Evolutionary conservation across 2,888 invertebrate genomes (phyloP).

Genomic region (Amorpha juglandis): DNA sequence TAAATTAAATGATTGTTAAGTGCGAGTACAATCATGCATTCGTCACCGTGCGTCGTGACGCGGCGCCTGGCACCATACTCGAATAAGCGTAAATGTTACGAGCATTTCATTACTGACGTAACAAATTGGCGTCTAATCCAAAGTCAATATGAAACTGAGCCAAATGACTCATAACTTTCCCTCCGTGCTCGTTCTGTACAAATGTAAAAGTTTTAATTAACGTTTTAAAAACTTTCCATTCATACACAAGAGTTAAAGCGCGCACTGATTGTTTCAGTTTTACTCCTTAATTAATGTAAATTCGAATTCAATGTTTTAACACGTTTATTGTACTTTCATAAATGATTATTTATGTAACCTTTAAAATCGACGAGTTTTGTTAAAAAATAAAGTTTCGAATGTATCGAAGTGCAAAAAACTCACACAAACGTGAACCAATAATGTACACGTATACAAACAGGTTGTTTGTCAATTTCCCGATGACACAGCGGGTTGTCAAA

Average conservation of each 20-base stretch:
- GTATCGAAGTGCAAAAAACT: neutral
- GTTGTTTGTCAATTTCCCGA: conserved; percentile 74
- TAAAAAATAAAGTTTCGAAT: neutral
- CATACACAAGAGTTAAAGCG: conserved; percentile 54
- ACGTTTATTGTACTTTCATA: conserved; percentile 5
- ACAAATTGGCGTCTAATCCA: conserved; percentile 46
- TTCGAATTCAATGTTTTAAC: conserved; percentile 38
- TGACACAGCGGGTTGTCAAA: conserved; percentile 72
- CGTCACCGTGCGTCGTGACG: conserved; percentile 33
- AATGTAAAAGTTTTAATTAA: conserved; percentile 71
- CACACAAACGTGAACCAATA: conserved; percentile 32
- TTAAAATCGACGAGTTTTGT: neutral
- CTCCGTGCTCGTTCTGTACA: conserved; percentile 52
- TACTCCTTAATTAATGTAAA: conserved; percentile 51
- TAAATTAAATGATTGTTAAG: conserved; percentile 19
- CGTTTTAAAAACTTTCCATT: conserved; percentile 70
- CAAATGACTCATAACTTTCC: conserved; percentile 54
- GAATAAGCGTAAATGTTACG: conserved; percentile 32
- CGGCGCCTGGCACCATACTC: conserved; percentile 31
- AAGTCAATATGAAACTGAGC: conserved; percentile 56
- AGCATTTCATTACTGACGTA: conserved; percentile 46
- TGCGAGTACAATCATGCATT: conserved; percentile 36
- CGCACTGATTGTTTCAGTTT: conserved; percentile 57
- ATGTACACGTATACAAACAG: conserved; percentile 50
- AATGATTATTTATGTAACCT: neutral